phyloP scores from a whole-genome alignment of 1,140 invertebrate species.

The Lutraria rhynchaena region DNA sequence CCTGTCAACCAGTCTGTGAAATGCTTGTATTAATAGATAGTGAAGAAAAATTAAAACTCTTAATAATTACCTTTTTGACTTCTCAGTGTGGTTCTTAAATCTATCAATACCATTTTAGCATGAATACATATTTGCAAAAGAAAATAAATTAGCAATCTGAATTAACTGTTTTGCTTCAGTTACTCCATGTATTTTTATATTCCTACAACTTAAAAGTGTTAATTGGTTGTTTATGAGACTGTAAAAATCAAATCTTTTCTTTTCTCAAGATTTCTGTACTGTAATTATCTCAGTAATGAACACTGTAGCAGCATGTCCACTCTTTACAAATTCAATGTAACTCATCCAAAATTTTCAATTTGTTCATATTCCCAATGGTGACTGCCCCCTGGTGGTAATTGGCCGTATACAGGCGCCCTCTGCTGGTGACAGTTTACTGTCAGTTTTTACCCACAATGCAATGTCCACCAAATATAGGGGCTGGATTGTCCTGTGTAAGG shows the following conservation, averaged over 20 bases:
- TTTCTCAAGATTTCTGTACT: not conserved
- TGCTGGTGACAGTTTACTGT: conserved; percentile 26
- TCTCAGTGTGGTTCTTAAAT: too few species aligned
- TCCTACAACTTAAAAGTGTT: not conserved
- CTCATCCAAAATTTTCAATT: conserved; percentile 37
- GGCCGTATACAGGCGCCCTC: conserved; percentile 25
- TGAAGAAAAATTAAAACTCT: too few species aligned
- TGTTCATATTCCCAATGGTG: conserved; percentile 9
- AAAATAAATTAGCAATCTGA: conserved; percentile 9
- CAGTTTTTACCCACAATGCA: not conserved
- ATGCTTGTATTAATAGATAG: too few species aligned
- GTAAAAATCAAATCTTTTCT: conserved; percentile 24
- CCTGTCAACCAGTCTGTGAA: too few species aligned
- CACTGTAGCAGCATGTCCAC: conserved; percentile 19
- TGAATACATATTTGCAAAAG: not conserved
- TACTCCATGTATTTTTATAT: too few species aligned
- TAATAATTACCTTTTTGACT: too few species aligned
- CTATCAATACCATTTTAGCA: too few species aligned
- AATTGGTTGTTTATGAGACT: conserved; percentile 14
- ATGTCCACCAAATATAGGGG: conserved; percentile 3
- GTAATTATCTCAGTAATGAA: conserved; percentile 23
- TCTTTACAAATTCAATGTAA: conserved; percentile 13
- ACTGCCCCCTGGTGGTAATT: conserved; percentile 35
- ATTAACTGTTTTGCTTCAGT: conserved; percentile 2
- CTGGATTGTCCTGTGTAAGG: not conserved